Evolutionary conservation across 1,140 invertebrate genomes (phyloP), one percentile per base, ranked within the genome.

Genomic region (Trichogramma pretiosum): DNA sequence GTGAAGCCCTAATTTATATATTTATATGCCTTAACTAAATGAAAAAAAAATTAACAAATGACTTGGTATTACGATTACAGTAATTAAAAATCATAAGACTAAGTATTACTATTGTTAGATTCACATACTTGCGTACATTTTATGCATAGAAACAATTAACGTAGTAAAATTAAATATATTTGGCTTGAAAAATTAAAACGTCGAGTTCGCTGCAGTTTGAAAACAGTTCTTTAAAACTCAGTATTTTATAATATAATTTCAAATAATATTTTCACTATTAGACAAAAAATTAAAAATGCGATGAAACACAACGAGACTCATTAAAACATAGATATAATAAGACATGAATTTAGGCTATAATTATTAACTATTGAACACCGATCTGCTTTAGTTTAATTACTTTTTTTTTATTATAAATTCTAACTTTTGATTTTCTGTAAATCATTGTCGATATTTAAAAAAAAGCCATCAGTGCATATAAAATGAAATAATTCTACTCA

Each of bases 391-490:
- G 24, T 28, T 28, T 28, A 7, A 28, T 28, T 28, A 7, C 24
- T n/a, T n/a, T n/a, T n/a, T n/a, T n/a, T n/a, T n/a, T n/a, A n/a
- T n/a, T n/a, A n/a, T n/a, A n/a, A n/a, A n/a, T n/a, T n/a, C n/a
- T n/a, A n/a, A n/a, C n/a, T n/a, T n/a, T n/a, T n/a, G n/a, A n/a
- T n/a, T n/a, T n/a, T n/a, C n/a, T n/a, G n/a, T n/a, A n/a, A n/a
- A 28, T 70, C 70, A 69, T 72, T 69, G 69, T 70, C 61, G 64
- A 68, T 70, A 68, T 56, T 69, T 59, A 69, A 69, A 70, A 67
- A 68, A 60, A 70, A 72, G 70, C 69, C 70, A 70, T 70, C 65
- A 69, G 69, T 72, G 69, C 69, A 70, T 70, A 69, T 70, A 72
- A 72, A 72, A 70, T 72, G 68, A 68, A 69, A 65, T 72, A 72